Conservation (phyloP, 2,888 invertebrate genomes). For the Candidula unifasciata region DNA sequence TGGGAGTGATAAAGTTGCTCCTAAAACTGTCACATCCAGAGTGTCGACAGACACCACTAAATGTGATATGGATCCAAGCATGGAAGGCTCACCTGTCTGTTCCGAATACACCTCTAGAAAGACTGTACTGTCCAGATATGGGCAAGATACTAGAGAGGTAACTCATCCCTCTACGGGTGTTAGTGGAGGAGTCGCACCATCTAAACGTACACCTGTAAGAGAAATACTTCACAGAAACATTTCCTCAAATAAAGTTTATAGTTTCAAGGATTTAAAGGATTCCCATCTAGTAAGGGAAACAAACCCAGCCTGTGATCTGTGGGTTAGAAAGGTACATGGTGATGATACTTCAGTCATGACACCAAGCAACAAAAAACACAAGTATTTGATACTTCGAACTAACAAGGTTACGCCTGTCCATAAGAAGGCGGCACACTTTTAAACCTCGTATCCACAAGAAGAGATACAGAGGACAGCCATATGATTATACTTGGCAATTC, state of each 20-base stretch:
- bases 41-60: background rate
- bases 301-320: background rate
- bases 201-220: background rate
- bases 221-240: background rate
- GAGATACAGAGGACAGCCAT: background rate
- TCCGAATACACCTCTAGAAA: no score
- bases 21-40: background rate
- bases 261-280: background rate
- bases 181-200: no score
- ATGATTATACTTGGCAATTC: background rate
- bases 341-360: background rate
- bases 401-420: conserved; percentile 30
- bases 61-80: no score
- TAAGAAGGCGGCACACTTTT: background rate
- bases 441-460: background rate
- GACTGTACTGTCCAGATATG: no score
- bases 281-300: background rate
- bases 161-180: no score
- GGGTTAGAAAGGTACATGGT: background rate
- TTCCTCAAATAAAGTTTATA: background rate
- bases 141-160: background rate
- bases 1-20: background rate
- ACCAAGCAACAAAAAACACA: conserved; percentile 29
- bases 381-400: background rate
- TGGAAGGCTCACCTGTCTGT: no score